Percentiles rank a stretch among this genome's conserved stretches.
These are phyloP conservation scores for Ptychobarbus kaznakovi DNA, from an alignment of 2,797 vertebrate genomes.

Conservation along the genomic window DNA sequence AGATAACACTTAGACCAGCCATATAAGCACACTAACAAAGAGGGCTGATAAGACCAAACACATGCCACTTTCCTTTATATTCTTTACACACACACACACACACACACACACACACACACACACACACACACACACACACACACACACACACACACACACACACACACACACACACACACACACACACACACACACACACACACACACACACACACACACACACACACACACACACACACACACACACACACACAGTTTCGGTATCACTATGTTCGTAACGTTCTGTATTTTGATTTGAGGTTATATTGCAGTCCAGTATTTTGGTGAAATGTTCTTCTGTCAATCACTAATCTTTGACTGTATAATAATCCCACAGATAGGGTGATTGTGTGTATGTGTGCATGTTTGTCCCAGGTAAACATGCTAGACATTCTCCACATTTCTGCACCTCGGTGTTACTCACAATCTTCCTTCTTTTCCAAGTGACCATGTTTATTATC, in stretches of 20 bases:
- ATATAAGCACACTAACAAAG: conserved; percentile 43
- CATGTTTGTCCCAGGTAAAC: conserved; percentile 56
- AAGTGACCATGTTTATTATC: conserved; percentile 36
- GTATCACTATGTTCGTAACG: not conserved
- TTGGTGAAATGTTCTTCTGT: conserved; percentile 9
- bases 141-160: not conserved
- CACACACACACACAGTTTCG: not conserved
- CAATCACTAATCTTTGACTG: not conserved
- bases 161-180: too few relatives aligned
- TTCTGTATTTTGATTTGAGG: not conserved
- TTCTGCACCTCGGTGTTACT: conserved; percentile 58
- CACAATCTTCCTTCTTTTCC: conserved; percentile 21
- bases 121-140: too few relatives aligned
- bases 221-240: too few relatives aligned
- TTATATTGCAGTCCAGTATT: conserved; percentile 4
- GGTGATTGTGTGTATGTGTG: conserved; percentile 28
- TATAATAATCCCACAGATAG: conserved; percentile 23
- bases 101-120: too few relatives aligned
- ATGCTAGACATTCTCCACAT: conserved; percentile 58
- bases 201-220: not conserved
- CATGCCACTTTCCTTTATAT: conserved; percentile 18
- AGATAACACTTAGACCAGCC: conserved; percentile 32
- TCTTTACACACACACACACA: not conserved
- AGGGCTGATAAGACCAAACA: conserved; percentile 40
- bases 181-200: not conserved